phyloP scores from a whole-genome alignment of 2,113 vertebrate species.

The Entelurus aequoreus region DNA sequence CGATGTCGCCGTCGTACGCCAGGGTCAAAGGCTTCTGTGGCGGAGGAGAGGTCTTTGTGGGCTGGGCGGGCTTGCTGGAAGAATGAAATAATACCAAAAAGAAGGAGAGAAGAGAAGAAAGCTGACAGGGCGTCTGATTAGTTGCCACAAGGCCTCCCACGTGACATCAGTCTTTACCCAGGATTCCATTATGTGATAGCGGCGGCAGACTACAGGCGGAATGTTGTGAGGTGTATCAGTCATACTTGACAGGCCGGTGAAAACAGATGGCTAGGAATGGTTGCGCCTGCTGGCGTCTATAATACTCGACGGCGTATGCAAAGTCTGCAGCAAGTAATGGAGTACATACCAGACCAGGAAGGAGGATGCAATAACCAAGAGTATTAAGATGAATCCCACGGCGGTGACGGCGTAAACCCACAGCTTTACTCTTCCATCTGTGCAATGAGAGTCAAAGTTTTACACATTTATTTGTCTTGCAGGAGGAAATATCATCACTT shows the following conservation, averaged over 20 bases:
- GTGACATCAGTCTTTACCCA: slow-evolving; percentile 31
- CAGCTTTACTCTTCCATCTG: slow-evolving; percentile 92
- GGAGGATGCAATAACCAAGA: slow-evolving; percentile 85
- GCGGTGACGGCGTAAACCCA: slow-evolving; percentile 94
- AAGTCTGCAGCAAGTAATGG: slow-evolving; percentile 11
- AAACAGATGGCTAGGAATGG: slow-evolving; percentile 11
- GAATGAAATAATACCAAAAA: slow-evolving; percentile 31
- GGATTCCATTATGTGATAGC: slow-evolving; percentile 50
- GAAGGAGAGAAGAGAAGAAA: slow-evolving; percentile 6
- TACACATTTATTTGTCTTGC: slow-evolving; percentile 2
- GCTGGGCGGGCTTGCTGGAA: slow-evolving; percentile 83
- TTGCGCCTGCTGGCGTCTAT: slow-evolving; percentile 11
- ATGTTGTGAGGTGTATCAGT: slow-evolving; percentile 31
- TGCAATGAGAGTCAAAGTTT: slow-evolving; percentile 57
- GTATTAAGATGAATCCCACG: slow-evolving; percentile 83
- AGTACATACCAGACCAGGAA: slow-evolving; percentile 90
- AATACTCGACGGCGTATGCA: too few species aligned
- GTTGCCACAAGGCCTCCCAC: slow-evolving; percentile 20
- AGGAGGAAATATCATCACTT: slow-evolving; percentile 1
- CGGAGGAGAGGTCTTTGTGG: slow-evolving; percentile 78
- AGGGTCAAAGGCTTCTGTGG: slow-evolving; percentile 94
- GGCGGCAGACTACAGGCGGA: slow-evolving; percentile 28
- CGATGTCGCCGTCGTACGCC: slow-evolving; percentile 92
- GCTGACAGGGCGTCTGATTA: slow-evolving; percentile 23
- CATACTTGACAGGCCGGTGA: slow-evolving; percentile 25